Evolutionary conservation across 1,140 invertebrate species (phyloP), one percentile per base, ranked within the genome.

Genomic region (Bactericera cockerelli): DNA sequence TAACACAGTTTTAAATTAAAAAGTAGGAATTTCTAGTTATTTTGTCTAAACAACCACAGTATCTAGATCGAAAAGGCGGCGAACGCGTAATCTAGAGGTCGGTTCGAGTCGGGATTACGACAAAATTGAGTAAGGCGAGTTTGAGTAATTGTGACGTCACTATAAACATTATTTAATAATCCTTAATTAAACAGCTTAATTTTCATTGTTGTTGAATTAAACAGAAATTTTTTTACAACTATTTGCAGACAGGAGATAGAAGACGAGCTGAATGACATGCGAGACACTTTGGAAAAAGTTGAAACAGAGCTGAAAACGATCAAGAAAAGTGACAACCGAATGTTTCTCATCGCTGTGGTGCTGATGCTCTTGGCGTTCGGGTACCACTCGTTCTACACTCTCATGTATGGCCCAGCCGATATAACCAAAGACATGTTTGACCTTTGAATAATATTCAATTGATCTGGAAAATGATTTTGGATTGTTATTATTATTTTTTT

Each of bases 351-450:
- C 16, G 28, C 57, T 39, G 57, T 39, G 4, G 6, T 59, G n/a
- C 26, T 59, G 3, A 59, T 59, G 36, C 49, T 59, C 8, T 14
- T 59, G 33, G 57, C 24, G n/a, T 59, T 59, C 25, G 42, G 42
- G 4, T 49, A 49, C n/a, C 42, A 49, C 19, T 16, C 42, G 4
- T 49, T 49, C n/a, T 49, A 49, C 42, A 49, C 42, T 3, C 42
- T 49, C 22, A 16, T 49, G 42, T 49, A 49, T 49, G 42, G 42
- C 6, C 42, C 42, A 19, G 42, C n/a, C n/a, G 42, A 49, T 49
- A 49, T 49, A 10, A 49, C 42, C n/a, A 49, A 49, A n/a, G 22
- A 49, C 22, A 49, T 49, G 22, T 49, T 49, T 49, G 19, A 49
- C 22, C 42, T 49, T 16, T 49, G 19, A 16, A 19, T 8, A 13